A percentile compares a stretch with the other conserved stretches of the same genome.
phyloP scores from a whole-genome alignment of 37 sponge, comb jelly and placozoan species.

The Chondrilla cf. caribensis region DNA sequence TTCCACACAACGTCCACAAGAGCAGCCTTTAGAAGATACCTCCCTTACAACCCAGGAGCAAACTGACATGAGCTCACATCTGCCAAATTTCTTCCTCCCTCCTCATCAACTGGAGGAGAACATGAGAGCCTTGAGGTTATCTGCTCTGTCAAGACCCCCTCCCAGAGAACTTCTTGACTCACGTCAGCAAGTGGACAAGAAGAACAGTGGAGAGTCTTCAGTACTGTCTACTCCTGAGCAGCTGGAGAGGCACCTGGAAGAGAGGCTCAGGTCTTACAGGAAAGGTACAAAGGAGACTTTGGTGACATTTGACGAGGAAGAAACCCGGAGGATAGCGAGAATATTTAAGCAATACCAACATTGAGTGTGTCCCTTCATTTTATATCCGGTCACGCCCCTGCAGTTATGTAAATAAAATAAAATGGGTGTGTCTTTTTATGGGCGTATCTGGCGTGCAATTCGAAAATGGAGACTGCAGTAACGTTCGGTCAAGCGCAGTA shows the following conservation, averaged over 20 bases:
- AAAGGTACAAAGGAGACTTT: not conserved
- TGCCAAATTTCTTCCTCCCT: conserved; percentile 74
- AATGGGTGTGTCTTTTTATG: too few relatives aligned
- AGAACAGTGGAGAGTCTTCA: not conserved
- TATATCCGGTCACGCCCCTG: too few relatives aligned
- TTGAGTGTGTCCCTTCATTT: too few relatives aligned
- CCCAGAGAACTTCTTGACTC: conserved; percentile 16
- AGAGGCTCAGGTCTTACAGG: not conserved
- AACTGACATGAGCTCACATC: not conserved
- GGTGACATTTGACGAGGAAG: not conserved
- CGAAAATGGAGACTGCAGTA: too few relatives aligned
- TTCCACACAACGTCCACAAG: not conserved
- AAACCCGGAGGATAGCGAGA: conserved; percentile 51
- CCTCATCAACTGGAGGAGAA: conserved; percentile 59
- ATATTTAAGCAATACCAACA: conserved; percentile 29
- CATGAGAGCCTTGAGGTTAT: conserved; percentile 47
- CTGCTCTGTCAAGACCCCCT: conserved; percentile 52
- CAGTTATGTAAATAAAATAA: too few relatives aligned
- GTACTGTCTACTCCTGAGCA: conserved; percentile 14
- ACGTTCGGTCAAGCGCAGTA: too few relatives aligned
- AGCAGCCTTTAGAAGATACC: too few relatives aligned
- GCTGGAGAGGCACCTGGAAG: conserved; percentile 15
- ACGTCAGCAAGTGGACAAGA: not conserved
- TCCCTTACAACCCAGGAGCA: not conserved
- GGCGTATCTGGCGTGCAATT: too few relatives aligned